Evolutionary conservation across 2,888 invertebrate species (phyloP).

Genomic region (Nomada ruficornis): DNA sequence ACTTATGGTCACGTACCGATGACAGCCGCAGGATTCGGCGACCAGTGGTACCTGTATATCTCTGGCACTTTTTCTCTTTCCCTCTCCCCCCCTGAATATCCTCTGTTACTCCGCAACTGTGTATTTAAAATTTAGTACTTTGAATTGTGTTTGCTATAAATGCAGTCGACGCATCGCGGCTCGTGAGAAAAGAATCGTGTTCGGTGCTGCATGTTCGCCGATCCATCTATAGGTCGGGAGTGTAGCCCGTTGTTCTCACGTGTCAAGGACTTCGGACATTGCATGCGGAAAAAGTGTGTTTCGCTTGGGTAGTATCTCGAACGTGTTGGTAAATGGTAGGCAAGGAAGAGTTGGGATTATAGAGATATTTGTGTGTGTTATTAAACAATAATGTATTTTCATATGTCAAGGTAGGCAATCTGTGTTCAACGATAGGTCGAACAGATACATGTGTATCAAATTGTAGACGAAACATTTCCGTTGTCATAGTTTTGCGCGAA

Average conservation of each 20-base stretch:
- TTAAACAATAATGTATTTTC: slow-evolving; percentile 69
- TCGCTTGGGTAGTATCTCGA: slow-evolving; percentile 5
- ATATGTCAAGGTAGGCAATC: slow-evolving; percentile 57
- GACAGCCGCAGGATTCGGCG: slow-evolving; percentile 73
- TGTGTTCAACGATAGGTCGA: slow-evolving; percentile 57
- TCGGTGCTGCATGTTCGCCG: neutral
- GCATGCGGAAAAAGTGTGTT: slow-evolving; percentile 12
- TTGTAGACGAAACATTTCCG: slow-evolving; percentile 23
- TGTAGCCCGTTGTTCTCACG: neutral
- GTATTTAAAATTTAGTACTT: neutral
- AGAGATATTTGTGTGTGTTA: slow-evolving; percentile 68
- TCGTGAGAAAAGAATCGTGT: neutral
- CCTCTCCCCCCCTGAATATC: neutral
- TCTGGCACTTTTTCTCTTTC: slow-evolving; percentile 38
- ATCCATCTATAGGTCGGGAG: neutral
- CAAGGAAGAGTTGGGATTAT: slow-evolving; percentile 57
- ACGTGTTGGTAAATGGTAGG: slow-evolving; percentile 25
- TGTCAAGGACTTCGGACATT: neutral
- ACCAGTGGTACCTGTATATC: slow-evolving; percentile 55
- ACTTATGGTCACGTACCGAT: slow-evolving; percentile 76
- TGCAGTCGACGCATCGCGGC: no score
- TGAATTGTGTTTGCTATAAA: no score
- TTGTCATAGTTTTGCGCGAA: slow-evolving; percentile 2
- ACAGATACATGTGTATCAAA: slow-evolving; percentile 58
- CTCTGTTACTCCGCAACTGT: neutral